These are phyloP conservation scores for Linepithema humile DNA, from an alignment of 1,140 invertebrate genomes.

Conservation along the genomic window DNA sequence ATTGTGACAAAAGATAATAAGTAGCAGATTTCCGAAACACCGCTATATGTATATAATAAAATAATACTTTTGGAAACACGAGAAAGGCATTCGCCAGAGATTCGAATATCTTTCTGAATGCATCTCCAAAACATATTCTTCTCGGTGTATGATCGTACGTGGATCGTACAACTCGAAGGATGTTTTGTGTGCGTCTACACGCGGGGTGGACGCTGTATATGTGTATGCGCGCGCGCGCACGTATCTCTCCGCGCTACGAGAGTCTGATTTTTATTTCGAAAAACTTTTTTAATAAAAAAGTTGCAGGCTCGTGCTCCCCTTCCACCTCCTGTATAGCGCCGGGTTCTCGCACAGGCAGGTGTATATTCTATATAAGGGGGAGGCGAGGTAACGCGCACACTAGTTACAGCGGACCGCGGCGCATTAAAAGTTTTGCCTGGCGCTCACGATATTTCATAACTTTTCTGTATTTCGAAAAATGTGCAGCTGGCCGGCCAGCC, in stretches of 20 bases:
- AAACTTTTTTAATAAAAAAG: conserved; percentile 84
- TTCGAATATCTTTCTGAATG: conserved; percentile 23
- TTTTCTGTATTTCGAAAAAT: conserved; percentile 83
- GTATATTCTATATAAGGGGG: conserved; percentile 67
- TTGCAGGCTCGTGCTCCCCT: conserved; percentile 62
- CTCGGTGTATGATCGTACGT: no score
- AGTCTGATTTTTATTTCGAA: conserved; percentile 80
- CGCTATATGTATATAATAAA: not conserved
- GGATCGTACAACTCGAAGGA: no score
- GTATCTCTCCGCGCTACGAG: conserved; percentile 44
- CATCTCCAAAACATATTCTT: conserved; percentile 10
- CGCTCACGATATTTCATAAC: conserved; percentile 83
- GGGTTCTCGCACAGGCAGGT: conserved; percentile 63
- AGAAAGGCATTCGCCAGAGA: not conserved
- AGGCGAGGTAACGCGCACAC: conserved; percentile 23
- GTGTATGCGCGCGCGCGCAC: not conserved
- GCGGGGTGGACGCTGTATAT: not conserved
- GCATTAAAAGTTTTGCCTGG: conserved; percentile 83
- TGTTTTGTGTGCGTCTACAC: conserved; percentile 5
- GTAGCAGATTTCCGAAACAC: not conserved
- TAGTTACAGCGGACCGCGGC: conserved; percentile 66
- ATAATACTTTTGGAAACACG: not conserved
- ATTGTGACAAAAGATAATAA: not conserved
- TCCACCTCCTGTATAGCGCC: conserved; percentile 20
- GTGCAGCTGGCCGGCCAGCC: conserved; percentile 44